Conservation (phyloP, 1,140 invertebrate genomes). For the Idris sp. region DNA sequence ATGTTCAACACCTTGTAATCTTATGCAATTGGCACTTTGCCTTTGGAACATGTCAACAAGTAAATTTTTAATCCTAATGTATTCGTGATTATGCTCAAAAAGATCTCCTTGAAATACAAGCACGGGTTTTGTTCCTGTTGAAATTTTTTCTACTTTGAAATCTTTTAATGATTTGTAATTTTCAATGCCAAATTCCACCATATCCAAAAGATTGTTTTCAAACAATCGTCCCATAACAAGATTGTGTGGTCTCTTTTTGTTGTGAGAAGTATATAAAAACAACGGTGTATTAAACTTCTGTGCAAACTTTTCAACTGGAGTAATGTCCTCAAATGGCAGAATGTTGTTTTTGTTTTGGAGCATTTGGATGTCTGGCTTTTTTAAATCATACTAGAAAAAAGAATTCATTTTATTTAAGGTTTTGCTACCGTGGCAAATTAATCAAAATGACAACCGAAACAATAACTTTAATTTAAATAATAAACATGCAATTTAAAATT, state of each 20-base stretch:
- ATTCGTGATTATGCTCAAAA: slow-evolving; percentile 90
- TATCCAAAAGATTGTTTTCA: slow-evolving; percentile 94
- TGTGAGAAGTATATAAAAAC: slow-evolving; percentile 94
- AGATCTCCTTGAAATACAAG: slow-evolving; percentile 95
- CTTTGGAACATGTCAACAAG: slow-evolving; percentile 96
- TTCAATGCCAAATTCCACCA: slow-evolving; percentile 96
- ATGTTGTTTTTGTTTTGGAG: slow-evolving; percentile 90
- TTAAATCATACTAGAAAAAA: slow-evolving; percentile 86
- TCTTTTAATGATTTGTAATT: slow-evolving; percentile 88
- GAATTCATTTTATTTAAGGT: no score
- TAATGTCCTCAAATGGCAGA: slow-evolving; percentile 90
- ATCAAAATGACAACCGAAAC: no score
- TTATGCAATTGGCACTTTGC: slow-evolving; percentile 87
- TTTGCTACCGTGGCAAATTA: no score
- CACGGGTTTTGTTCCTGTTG: slow-evolving; percentile 92
- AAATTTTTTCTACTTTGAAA: slow-evolving; percentile 89
- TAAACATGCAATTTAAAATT: no score
- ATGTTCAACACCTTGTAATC: slow-evolving; percentile 95
- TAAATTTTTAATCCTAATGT: slow-evolving; percentile 91
- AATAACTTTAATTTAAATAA: no score
- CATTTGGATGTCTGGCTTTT: slow-evolving; percentile 89
- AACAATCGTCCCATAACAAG: slow-evolving; percentile 92
- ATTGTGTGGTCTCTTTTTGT: slow-evolving; percentile 97
- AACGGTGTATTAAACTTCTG: slow-evolving; percentile 92
- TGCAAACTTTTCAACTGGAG: slow-evolving; percentile 89